These are phyloP conservation scores for Nomada flava DNA, from an alignment of 2,888 invertebrate genomes.

Conservation along the genomic window DNA sequence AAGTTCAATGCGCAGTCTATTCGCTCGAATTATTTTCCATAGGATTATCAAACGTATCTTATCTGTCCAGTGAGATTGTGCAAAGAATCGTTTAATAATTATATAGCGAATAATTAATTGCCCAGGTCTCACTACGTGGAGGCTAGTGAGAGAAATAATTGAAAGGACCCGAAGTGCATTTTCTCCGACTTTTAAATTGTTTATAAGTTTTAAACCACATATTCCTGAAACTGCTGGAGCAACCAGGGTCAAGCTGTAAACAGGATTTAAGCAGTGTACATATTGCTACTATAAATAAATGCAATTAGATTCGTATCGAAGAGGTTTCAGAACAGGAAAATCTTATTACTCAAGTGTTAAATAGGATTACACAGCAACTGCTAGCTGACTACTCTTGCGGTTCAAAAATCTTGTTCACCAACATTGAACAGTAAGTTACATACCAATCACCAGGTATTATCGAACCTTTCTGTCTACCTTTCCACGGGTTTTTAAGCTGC, in stretches of 20 bases:
- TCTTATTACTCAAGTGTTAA: conserved; percentile 73
- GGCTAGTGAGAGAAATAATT: too few species aligned
- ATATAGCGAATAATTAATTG: too few species aligned
- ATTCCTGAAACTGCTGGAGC: too few species aligned
- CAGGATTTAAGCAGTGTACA: conserved; percentile 8
- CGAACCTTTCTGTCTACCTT: not conserved
- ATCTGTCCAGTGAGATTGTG: too few species aligned
- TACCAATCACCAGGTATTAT: conserved; percentile 21
- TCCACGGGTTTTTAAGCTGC: not conserved
- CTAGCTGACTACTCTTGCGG: conserved; percentile 29
- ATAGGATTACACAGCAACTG: conserved; percentile 69
- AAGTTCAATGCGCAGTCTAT: too few species aligned
- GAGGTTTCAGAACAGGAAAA: conserved; percentile 72
- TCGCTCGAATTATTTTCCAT: too few species aligned
- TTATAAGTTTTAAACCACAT: too few species aligned
- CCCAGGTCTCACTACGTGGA: too few species aligned
- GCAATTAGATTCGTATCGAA: conserved; percentile 72
- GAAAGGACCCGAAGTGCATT: too few species aligned
- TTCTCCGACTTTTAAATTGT: too few species aligned
- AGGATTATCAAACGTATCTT: too few species aligned
- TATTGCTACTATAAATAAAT: conserved; percentile 63
- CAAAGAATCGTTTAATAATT: too few species aligned
- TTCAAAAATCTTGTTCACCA: conserved; percentile 23
- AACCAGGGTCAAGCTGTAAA: not conserved
- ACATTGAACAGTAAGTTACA: conserved; percentile 15